Evolutionary conservation across 1,140 invertebrate species (phyloP), one percentile per base, ranked within the genome.

Genomic region (Aphis craccivora): DNA sequence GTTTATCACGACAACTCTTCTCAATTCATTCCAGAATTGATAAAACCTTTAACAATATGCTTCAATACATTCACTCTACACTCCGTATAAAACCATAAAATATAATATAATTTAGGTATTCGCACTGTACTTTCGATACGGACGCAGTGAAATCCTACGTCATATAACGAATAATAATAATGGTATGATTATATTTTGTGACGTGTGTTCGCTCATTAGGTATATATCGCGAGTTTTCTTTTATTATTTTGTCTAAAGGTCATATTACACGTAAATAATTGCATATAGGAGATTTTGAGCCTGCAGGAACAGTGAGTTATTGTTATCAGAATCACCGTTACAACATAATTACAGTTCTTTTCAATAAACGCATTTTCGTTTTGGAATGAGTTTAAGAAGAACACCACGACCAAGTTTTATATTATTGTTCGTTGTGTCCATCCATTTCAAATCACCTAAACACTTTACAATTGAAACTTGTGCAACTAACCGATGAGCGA

Each of bases 231-330:
- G 23, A 25, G n/a, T 55, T 89, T 89, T 89, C 51, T 55, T 89
- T 55, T 89, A 89, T 55, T 51, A 55, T 89, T 55, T 35, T 45
- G 45, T 30, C 43, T 53, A 89, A 89, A 89, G 88, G 88, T 89
- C 88, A 89, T 30, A n/a, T 40, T 83, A 83, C 23, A 89, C 86
- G 23, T 22, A 53, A 37, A 89, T 53, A 37, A 89, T 53, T 53
- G 48, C n/a, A n/a, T 35, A 48, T 20, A 22, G 8, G 48, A 37
- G 25, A 48, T 87, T 87, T 87, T 86, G 1, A 18, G n/a, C 45
- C 30, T 7, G 45, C 86, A 87, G 30, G 45, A 48, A 51, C 22
- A 35, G 84, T 48, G 5, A 81, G 55, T 37, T 81, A 81, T 81
- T 81, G 37, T 43, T 43, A 84, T 84, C 18, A 76, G 60, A n/a